Percentiles rank a stretch among this genome's conserved stretches.
Evolutionary conservation across 2,888 invertebrate species (phyloP).

Genomic region (Acrocyrtus sp.): DNA sequence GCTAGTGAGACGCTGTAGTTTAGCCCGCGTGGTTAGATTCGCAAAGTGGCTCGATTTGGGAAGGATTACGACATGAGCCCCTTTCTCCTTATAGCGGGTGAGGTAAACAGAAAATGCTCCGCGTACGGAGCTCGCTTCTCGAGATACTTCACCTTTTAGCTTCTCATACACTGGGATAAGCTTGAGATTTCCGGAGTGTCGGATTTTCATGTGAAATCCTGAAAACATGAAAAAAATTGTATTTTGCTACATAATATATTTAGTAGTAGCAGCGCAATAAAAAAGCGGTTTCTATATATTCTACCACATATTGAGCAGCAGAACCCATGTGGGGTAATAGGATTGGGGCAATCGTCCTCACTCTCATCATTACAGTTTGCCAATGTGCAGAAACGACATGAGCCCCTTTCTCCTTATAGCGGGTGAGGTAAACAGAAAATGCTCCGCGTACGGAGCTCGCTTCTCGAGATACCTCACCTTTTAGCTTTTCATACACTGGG

Average conservation of each 20-base stretch:
- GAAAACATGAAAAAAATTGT: not conserved
- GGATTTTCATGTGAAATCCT: slow-evolving; percentile 55
- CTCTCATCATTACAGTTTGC: slow-evolving; percentile 16
- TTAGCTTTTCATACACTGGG: slow-evolving; percentile 34
- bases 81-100: slow-evolving; percentile 31
- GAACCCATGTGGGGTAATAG: slow-evolving; percentile 65
- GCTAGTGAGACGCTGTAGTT: no score
- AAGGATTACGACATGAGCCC: slow-evolving; percentile 47
- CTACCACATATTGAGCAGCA: slow-evolving; percentile 67
- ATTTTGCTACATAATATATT: no score
- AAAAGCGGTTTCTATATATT: no score
- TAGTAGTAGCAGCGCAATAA: no score
- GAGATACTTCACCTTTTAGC: slow-evolving; percentile 29
- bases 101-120: no score
- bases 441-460: slow-evolving; percentile 8
- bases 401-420: slow-evolving; percentile 35
- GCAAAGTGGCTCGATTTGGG: no score
- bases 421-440: slow-evolving; percentile 38
- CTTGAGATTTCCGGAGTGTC: slow-evolving; percentile 40
- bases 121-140: slow-evolving; percentile 4
- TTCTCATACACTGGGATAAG: slow-evolving; percentile 28
- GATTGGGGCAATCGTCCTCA: slow-evolving; percentile 63
- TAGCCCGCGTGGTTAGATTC: no score
- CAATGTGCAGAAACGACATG: slow-evolving; percentile 54
- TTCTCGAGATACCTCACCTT: slow-evolving; percentile 6